Base-by-base conservation (phyloP, 2,113 vertebrate genomes). In the Protobothrops mucrosquamatus region DNA sequence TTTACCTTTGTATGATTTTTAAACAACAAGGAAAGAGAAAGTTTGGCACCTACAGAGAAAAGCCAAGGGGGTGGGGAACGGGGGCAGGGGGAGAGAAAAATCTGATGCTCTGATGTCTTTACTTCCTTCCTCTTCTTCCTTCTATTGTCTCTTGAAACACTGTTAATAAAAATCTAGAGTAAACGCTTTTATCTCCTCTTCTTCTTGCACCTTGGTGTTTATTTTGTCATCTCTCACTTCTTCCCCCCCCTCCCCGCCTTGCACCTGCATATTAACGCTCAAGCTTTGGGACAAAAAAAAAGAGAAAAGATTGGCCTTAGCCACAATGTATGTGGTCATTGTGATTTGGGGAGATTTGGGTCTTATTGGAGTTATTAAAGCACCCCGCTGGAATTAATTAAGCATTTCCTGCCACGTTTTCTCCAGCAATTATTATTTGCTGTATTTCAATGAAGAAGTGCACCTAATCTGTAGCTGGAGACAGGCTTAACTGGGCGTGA, bases 101-200 rank as follows among this genome's bases (percentile, higher is more conserved):
- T 39, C 96, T 95, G 91, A 96, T 93, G 96, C 91, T 95, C 95
- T 95, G 89, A 81, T 94, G 89, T 96, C 97, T 96, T 93, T 93
- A 97, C 97, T 96, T 94, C 95, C 93, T 2, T 0, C 6, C 55
- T 96, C 92, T 92, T 96, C 94, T 92, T 96, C 94, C 97, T 97
- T 94, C 96, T 96, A 92, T 95, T 96, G 88, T 98, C 96, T 97
- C 97, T 97, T 97, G 95, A 97, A 97, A 96, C 97, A 98, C 97
- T 96, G 95, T 96, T 96, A 97, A 96, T 96, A 97, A 95, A 97
- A 96, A 98, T 93, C 96, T 94, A 93, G 89, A 94, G 92, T 89
- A 88, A 97, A 96, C 56, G 93, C 92, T 89, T 95, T 86, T 89
- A 92, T 92, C 92, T 94, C 86, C 54, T 94, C 51, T 87, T 96